Evolutionary conservation across 35 echinoderm and acorn worm species (phyloP).

Genomic region (Anneissia japonica): DNA sequence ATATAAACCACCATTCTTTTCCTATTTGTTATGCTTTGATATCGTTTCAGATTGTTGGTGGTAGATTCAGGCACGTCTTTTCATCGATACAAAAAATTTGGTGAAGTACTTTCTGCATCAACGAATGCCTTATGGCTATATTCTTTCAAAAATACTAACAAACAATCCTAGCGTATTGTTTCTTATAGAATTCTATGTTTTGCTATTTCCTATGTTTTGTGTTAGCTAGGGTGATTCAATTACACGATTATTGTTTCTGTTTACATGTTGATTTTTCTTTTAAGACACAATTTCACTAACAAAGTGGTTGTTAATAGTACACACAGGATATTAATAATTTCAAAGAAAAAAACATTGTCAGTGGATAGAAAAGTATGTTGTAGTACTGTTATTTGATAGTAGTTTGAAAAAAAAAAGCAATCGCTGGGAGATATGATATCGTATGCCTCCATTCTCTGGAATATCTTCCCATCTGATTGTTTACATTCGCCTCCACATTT

Average conservation of each 20-base stretch:
- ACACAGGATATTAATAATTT: too few relatives aligned
- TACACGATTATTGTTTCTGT: background rate
- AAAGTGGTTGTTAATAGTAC: background rate
- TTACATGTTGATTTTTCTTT: background rate
- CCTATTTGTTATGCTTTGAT: background rate
- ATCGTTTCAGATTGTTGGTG: background rate
- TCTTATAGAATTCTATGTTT: background rate
- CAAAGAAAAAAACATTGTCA: too few relatives aligned
- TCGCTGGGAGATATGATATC: too few relatives aligned
- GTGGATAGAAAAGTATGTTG: background rate
- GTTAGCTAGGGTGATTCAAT: background rate
- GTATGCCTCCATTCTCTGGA: too few relatives aligned
- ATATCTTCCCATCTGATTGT: too few relatives aligned
- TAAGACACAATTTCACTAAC: background rate
- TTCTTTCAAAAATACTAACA: background rate
- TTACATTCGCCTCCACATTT: too few relatives aligned
- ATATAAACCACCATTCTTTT: background rate
- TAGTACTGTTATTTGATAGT: background rate
- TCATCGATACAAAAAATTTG: background rate
- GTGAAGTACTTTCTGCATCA: background rate
- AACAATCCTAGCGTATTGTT: background rate
- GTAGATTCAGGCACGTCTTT: background rate
- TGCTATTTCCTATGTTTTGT: background rate
- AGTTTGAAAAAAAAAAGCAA: too few relatives aligned
- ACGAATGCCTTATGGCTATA: background rate